phyloP scores from a whole-genome alignment of 2,888 invertebrate genomes.

The Azorinus chamasolen region DNA sequence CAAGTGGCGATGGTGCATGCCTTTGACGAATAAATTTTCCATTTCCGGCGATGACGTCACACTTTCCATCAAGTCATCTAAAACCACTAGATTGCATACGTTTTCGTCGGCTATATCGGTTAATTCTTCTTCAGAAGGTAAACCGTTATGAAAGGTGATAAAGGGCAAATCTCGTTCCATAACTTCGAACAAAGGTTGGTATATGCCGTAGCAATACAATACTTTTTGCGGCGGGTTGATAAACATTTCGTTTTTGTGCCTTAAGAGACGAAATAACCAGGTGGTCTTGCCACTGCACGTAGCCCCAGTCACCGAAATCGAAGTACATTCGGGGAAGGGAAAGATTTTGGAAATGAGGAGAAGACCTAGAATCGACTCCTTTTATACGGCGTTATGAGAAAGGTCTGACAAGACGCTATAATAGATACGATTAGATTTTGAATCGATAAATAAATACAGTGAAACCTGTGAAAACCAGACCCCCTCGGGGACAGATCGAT shows the following conservation, averaged over 20 bases:
- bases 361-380: neutral
- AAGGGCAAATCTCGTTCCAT: slow-evolving; percentile 42
- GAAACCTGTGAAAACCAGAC: too few relatives aligned
- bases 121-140: slow-evolving; percentile 40
- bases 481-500: too few relatives aligned
- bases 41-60: slow-evolving; percentile 55
- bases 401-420: too few relatives aligned
- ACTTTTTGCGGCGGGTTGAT: slow-evolving; percentile 41
- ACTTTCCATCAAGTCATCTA: slow-evolving; percentile 41
- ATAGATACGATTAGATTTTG: too few relatives aligned
- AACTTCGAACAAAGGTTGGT: slow-evolving; percentile 49
- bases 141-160: slow-evolving; percentile 45
- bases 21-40: slow-evolving; percentile 47
- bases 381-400: too few relatives aligned
- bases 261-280: slow-evolving; percentile 12
- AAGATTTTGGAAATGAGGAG: slow-evolving; percentile 20
- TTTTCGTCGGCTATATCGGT: slow-evolving; percentile 17
- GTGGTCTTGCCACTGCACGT: slow-evolving; percentile 42
- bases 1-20: slow-evolving; percentile 48
- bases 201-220: slow-evolving; percentile 57
- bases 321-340: slow-evolving; percentile 39
- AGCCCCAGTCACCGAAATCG: slow-evolving; percentile 45
- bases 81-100: slow-evolving; percentile 28
- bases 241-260: slow-evolving; percentile 48
- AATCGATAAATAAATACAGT: too few relatives aligned